A percentile compares a stretch with the other conserved stretches of the same genome.
These are phyloP conservation scores for Urocolius indicus DNA, from an alignment of 2,113 vertebrate species.

Conservation along the genomic window DNA sequence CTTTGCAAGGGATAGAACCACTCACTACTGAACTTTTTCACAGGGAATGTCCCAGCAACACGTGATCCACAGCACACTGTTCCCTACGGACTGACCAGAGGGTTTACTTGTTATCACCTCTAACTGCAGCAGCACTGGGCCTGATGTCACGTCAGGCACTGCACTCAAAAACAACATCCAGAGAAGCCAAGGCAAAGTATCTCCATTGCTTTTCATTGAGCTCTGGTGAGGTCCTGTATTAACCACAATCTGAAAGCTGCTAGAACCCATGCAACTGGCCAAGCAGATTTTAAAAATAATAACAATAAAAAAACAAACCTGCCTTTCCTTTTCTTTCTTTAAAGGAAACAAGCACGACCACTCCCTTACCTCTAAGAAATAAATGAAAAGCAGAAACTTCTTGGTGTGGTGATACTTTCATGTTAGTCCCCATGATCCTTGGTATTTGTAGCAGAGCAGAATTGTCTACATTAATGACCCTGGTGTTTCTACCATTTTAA, in stretches of 20 bases:
- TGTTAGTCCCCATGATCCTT: not conserved
- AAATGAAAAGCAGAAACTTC: slow-evolving; percentile 28
- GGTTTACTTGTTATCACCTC: not conserved
- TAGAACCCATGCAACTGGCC: not conserved
- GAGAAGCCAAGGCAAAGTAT: not conserved
- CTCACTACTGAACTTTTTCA: not conserved
- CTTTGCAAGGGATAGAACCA: not conserved
- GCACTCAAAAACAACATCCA: not conserved
- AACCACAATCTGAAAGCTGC: not conserved
- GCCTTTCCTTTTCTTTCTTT: not conserved
- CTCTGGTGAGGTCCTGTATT: not conserved
- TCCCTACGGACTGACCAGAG: not conserved
- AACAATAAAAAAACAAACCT: not conserved
- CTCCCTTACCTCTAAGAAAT: not conserved
- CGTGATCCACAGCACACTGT: fast-evolving
- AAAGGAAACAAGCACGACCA: not conserved
- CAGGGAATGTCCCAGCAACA: not conserved
- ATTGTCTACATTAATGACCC: not conserved
- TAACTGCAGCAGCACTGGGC: not conserved
- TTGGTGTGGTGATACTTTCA: not conserved
- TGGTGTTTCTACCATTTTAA: not conserved
- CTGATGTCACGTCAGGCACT: not conserved
- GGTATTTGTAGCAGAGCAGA: slow-evolving; percentile 33
- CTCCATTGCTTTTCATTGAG: fast-evolving
- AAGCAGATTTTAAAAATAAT: not conserved